These are phyloP conservation scores for Poecile montanus DNA, from an alignment of 2,797 vertebrate species.

Conservation along the genomic window DNA sequence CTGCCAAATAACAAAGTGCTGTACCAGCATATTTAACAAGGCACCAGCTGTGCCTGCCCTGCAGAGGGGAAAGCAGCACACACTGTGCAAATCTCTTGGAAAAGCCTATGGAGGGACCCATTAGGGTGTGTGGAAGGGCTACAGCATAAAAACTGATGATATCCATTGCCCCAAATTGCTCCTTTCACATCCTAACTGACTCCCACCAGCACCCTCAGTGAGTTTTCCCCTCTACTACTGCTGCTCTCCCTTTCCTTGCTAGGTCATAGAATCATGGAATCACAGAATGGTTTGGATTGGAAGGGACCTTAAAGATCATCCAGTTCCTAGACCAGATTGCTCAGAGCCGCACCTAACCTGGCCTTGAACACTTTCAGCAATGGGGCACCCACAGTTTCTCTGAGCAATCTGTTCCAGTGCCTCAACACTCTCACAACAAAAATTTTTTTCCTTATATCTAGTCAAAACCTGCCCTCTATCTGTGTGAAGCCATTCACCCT, in stretches of 20 bases:
- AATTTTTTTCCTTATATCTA: background rate
- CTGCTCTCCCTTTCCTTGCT: background rate
- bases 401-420: background rate
- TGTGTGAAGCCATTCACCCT: background rate
- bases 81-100: background rate
- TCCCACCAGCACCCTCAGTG: background rate
- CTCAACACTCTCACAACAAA: background rate
- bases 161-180: background rate
- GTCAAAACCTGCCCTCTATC: background rate
- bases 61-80: background rate
- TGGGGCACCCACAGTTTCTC: background rate
- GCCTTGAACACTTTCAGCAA: background rate
- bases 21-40: background rate
- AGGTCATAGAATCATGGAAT: background rate
- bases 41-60: background rate
- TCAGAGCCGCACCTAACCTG: background rate
- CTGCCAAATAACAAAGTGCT: background rate
- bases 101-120: rapidly evolving
- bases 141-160: background rate
- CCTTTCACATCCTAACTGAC: background rate
- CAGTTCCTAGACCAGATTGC: background rate
- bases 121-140: background rate
- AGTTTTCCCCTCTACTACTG: background rate
- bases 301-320: background rate
- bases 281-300: background rate